Evolutionary conservation across 2,797 vertebrate genomes (phyloP).

Genomic region (Cichlasoma orientale): DNA sequence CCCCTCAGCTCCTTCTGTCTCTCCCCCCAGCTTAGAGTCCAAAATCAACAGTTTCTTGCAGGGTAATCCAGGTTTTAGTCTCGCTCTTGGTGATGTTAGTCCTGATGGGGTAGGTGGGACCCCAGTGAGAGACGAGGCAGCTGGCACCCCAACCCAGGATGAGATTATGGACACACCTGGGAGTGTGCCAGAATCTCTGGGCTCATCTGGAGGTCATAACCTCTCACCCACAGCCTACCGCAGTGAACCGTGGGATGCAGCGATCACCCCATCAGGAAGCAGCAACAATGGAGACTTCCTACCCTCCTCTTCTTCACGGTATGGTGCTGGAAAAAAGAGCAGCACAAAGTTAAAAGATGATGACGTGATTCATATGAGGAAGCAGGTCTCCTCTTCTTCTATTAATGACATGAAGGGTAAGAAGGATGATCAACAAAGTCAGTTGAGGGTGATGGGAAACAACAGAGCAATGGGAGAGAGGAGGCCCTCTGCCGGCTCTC

Average conservation of each 20-base stretch:
- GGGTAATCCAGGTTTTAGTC: conserved; percentile 94
- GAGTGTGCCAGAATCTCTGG: conserved; percentile 82
- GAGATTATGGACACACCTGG: conserved; percentile 97
- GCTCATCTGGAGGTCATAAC: conserved; percentile 71
- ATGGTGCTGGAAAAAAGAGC: conserved; percentile 82
- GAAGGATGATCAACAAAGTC: conserved; percentile 61
- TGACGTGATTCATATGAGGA: conserved; percentile 58
- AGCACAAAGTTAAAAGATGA: conserved; percentile 78
- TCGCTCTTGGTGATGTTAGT: conserved; percentile 83
- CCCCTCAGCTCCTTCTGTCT: conserved; percentile 39
- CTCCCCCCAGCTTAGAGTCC: conserved; percentile 91
- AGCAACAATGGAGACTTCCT: conserved; percentile 72
- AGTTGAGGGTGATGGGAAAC: conserved; percentile 53
- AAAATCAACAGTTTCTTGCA: conserved; percentile 99
- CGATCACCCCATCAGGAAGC: conserved; percentile 79
- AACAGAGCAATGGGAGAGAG: conserved; percentile 61
- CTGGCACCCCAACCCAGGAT: conserved; percentile 96
- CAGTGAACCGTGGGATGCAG: conserved; percentile 87
- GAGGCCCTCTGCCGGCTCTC: conserved; percentile 61
- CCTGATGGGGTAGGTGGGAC: conserved; percentile 93
- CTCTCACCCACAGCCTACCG: conserved; percentile 88
- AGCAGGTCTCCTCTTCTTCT: conserved; percentile 47
- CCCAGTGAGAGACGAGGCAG: conserved; percentile 93
- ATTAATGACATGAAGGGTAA: conserved; percentile 67
- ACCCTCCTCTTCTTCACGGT: conserved; percentile 67